Percentiles rank a stretch among this genome's conserved stretches.
Conservation (phyloP, 2,888 invertebrate genomes). For the Zaprionus obscuricornis region DNA sequence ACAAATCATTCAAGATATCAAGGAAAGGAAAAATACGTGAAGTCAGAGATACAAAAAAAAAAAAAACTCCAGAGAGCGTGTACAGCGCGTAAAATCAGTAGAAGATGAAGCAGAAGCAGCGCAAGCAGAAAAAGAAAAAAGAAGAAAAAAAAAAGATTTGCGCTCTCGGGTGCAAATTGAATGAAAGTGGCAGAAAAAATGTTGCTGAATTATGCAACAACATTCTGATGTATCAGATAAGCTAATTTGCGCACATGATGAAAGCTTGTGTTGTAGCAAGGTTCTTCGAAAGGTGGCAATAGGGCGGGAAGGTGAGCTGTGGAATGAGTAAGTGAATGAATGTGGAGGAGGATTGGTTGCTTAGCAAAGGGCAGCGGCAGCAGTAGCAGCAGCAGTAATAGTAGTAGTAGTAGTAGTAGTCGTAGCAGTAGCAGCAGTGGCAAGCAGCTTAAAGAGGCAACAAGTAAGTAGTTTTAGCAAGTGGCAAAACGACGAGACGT, state of each 20-base stretch:
- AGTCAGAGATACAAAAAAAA: too few relatives aligned
- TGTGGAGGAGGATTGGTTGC: too few relatives aligned
- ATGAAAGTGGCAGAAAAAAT: conserved; percentile 79
- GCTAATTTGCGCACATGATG: conserved; percentile 74
- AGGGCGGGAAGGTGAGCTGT: not conserved
- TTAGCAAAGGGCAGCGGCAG: not conserved
- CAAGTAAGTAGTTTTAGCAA: conserved; percentile 38
- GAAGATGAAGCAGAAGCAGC: not conserved
- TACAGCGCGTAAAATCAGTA: not conserved
- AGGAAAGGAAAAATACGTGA: too few relatives aligned
- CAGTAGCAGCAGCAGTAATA: not conserved
- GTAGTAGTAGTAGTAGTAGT: too few relatives aligned
- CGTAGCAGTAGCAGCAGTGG: not conserved
- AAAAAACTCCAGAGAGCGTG: too few relatives aligned
- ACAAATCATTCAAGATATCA: too few relatives aligned
- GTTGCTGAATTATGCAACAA: conserved; percentile 75
- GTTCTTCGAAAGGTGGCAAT: not conserved
- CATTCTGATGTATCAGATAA: conserved; percentile 74
- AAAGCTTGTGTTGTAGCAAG: conserved; percentile 28
- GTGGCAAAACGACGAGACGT: conserved; percentile 39
- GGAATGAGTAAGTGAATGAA: too few relatives aligned
- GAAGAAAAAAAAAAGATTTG: conserved; percentile 53
- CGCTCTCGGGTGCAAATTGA: conserved; percentile 77
- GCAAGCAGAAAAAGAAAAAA: not conserved
- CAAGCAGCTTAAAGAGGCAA: conserved; percentile 49